Base-by-base conservation (phyloP, 2,797 vertebrate genomes). In the Arremon aurantiirostris region DNA sequence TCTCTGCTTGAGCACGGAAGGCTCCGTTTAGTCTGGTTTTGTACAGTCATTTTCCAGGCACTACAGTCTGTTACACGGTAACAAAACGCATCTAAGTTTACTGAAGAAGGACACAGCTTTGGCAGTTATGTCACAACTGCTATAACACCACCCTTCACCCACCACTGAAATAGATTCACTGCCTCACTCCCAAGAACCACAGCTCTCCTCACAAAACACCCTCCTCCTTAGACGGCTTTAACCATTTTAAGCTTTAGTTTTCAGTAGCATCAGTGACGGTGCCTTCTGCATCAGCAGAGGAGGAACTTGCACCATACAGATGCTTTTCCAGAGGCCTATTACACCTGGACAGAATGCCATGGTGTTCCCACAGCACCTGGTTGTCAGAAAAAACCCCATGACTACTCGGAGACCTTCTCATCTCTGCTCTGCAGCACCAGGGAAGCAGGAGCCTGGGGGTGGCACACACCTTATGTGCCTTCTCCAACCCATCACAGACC, bases 111-210 rank as follows among this genome's bases (percentile, higher is more conserved):
- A 87, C 44, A 28, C n/a, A 30, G 65, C 72, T 96, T 84, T 42
- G 69, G 79, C 83, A 94, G 87, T 82, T 91, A 85, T 35, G 61
- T 86, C 92, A 86, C 75, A 92, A 89, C 55, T 86, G 57, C 49
- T 91, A 8, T 42, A 90, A 61, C 44, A 24, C 59, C 18, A 56
- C 56, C 73, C 49, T 84, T 78, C 61, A 55, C 68, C 88, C 52
- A 70, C 44, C 65, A 37, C 82, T 72, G 50, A 91, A 96, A 92
- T 18, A 60, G 63, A 69, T 63, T 80, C n/a, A 26, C 20, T 69
- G 56, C 11, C 3, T 78, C 56, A 4, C 34, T 71, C 28, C 12
- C 3, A 13, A 82, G 53, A 94, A 63, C 26, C 8, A 17, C 2
- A 1, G 24, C 52, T 85, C 79, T 71, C 73, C 66, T 86, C 57